These are phyloP conservation scores for Sarcophaga rosellei DNA, from an alignment of 2,888 invertebrate species.

Conservation along the genomic window DNA sequence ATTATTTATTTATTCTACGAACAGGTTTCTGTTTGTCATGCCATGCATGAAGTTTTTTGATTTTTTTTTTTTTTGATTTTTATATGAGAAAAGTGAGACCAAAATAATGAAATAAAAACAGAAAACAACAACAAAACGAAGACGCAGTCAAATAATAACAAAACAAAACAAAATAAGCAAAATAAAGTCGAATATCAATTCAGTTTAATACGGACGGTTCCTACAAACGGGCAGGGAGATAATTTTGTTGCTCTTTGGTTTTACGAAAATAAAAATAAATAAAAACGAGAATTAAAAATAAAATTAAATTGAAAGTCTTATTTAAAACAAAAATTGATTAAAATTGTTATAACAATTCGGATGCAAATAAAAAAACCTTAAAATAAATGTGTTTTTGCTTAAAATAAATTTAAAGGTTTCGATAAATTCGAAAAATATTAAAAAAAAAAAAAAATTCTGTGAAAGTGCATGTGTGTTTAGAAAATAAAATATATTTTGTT, in stretches of 20 bases:
- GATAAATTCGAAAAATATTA: too few species aligned
- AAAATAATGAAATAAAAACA: constrained; percentile 14
- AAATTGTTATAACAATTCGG: not conserved
- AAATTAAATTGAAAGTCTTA: not conserved
- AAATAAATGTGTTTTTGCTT: too few species aligned
- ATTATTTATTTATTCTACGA: constrained; percentile 19
- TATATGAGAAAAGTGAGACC: constrained; percentile 35
- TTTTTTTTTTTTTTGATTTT: not conserved
- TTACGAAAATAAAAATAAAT: not conserved
- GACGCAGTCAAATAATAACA: not conserved
- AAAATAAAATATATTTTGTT: too few species aligned
- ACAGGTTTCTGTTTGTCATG: constrained; percentile 53
- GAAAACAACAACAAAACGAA: not conserved
- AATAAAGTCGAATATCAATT: constrained; percentile 44
- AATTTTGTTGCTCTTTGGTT: not conserved
- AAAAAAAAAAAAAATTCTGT: too few species aligned
- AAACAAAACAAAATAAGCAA: not conserved
- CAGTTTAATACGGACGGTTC: constrained; percentile 27
- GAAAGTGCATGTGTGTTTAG: too few species aligned
- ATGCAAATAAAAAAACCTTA: not conserved
- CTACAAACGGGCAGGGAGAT: not conserved
- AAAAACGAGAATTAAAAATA: not conserved
- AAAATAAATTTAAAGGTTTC: too few species aligned
- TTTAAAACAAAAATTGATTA: constrained; percentile 2
- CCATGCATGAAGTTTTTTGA: not conserved